A percentile compares a stretch with the other conserved stretches of the same genome.
Conservation (phyloP, 2,113 vertebrate genomes). For the Toxostoma redivivum region DNA sequence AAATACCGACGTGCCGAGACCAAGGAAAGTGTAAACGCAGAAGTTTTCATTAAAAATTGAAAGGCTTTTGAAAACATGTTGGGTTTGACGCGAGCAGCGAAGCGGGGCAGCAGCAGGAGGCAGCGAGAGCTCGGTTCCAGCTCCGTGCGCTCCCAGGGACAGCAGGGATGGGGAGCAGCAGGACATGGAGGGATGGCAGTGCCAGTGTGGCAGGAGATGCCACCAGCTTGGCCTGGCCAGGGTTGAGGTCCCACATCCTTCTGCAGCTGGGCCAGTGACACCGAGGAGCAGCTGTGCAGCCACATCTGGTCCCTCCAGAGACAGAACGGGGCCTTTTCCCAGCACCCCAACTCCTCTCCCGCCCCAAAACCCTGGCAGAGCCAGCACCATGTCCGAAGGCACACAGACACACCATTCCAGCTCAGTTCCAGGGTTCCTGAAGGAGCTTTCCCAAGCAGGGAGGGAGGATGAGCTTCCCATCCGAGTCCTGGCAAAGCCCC, state of each 20-base stretch:
- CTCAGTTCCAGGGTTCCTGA: not conserved
- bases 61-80: not conserved
- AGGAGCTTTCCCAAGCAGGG: not conserved
- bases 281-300: not conserved
- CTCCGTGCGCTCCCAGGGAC: rapidly evolving
- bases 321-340: not conserved
- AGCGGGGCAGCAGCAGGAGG: not conserved
- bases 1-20: rapidly evolving
- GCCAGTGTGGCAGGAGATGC: not conserved
- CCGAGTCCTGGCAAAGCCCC: not conserved
- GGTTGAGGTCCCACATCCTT: rapidly evolving
- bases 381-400: rapidly evolving
- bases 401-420: not conserved
- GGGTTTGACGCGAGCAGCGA: not conserved
- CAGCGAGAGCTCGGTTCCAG: not conserved
- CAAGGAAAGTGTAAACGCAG: not conserved
- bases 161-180: not conserved
- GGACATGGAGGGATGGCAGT: not conserved
- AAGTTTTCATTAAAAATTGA: not conserved
- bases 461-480: not conserved
- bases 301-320: not conserved
- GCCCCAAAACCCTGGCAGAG: not conserved
- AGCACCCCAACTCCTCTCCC: not conserved
- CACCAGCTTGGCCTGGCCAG: not conserved
- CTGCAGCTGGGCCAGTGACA: not conserved